These are phyloP conservation scores for Drosophila nebulosa DNA, from an alignment of 1,140 invertebrate species.

Conservation along the genomic window DNA sequence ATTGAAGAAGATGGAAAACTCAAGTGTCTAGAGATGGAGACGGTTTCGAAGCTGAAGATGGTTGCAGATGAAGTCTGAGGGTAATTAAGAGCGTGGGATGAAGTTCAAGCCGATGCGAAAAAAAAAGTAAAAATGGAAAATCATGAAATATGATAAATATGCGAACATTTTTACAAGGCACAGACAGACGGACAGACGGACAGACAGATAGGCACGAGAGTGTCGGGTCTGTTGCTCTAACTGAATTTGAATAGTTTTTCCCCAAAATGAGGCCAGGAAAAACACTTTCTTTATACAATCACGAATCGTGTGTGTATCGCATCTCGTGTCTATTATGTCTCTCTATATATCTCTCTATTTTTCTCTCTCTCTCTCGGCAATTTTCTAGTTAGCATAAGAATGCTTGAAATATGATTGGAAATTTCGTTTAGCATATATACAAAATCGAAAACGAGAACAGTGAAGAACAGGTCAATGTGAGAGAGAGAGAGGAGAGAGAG, in stretches of 20 bases:
- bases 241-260: not conserved
- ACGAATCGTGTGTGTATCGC: not conserved
- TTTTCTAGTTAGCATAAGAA: conserved; percentile 47
- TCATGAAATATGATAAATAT: conserved; percentile 58
- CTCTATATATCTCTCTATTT: not conserved
- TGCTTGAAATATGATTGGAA: conserved; percentile 26
- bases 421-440: not conserved
- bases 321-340: not conserved
- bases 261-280: conserved; percentile 35
- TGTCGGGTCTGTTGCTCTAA: not conserved
- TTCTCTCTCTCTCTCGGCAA: conserved; percentile 5
- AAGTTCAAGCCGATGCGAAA: conserved; percentile 34
- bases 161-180: conserved; percentile 9
- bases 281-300: conserved; percentile 44
- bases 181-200: not conserved
- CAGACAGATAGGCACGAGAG: not conserved
- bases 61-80: conserved; percentile 8
- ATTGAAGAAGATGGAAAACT: not conserved
- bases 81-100: conserved; percentile 59
- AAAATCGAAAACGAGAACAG: not conserved
- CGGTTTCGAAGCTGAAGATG: not conserved
- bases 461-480: not conserved
- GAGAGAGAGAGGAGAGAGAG: no score
- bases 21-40: not conserved
- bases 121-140: conserved; percentile 34